A percentile compares a stretch with the other conserved stretches of the same genome.
phyloP scores from a whole-genome alignment of 2,888 invertebrate species.

The Malthinus seriepunctatus region DNA sequence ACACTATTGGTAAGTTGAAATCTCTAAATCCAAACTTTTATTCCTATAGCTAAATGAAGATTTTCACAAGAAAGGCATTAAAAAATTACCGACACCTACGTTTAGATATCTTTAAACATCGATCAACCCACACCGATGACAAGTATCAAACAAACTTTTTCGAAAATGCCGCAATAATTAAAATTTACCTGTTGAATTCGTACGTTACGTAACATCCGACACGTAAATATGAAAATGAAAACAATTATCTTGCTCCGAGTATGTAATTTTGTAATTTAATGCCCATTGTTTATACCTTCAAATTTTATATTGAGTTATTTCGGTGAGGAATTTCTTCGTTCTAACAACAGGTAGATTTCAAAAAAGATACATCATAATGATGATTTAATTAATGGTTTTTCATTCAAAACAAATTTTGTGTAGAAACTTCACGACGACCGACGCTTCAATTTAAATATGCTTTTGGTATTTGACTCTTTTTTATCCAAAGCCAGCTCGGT shows the following conservation, averaged over 20 bases:
- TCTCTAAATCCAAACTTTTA: background rate
- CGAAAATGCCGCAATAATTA: background rate
- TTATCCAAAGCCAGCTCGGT: background rate
- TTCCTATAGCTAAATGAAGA: background rate
- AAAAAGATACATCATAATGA: too few relatives aligned
- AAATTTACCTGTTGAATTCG: background rate
- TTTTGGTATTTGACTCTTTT: background rate
- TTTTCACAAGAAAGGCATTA: background rate
- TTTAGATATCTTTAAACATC: background rate
- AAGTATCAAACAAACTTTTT: background rate
- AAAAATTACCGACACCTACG: background rate
- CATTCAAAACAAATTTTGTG: background rate
- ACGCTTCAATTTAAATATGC: background rate
- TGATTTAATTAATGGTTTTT: background rate
- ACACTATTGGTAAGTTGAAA: background rate
- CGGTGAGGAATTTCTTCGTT: too few relatives aligned
- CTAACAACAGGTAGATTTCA: too few relatives aligned
- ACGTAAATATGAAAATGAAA: background rate
- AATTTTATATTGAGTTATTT: too few relatives aligned
- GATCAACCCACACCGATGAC: background rate
- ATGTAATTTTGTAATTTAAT: background rate
- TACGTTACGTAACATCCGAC: background rate
- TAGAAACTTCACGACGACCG: background rate
- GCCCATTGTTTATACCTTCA: too few relatives aligned
- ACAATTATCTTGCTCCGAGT: background rate